Base-by-base conservation (phyloP, 2,888 invertebrate species). In the Trachelus troglodyta region DNA sequence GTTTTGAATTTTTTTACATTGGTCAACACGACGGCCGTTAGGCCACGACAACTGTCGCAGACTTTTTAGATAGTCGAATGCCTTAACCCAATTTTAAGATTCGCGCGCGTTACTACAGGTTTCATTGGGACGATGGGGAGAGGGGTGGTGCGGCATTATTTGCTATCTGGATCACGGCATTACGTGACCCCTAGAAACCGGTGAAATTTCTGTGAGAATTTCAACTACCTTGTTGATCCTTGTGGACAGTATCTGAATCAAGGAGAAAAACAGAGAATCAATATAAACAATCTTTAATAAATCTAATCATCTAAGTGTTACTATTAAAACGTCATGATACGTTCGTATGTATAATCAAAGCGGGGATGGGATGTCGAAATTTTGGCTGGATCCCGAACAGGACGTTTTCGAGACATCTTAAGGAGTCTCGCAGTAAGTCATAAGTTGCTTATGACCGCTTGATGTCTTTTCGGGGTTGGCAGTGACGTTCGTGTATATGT, bases 41-140 rank as follows among this genome's bases (percentile, higher is more conserved):
- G 56, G 56, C 56, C 9, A 56, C 23, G 9, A 56, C 23, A 6
- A 23, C 23, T 1, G 23, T 56, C 56, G 56, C 56, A 56, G 56
- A 56, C 56, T 23, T 56, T 56, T 23, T 56, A 56, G 56, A 56
- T 23, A 56, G 15, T 23, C 56, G 56, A 56, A 56, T 56, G 56
- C 80, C 80, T 83, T 82, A 82, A 80, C 83, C 80, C 69, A 79
- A 82, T 83, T 83, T 78, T 74, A 76, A 80, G 73, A 77, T 78
- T 79, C 76, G 68, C 35, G 56, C 3, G 69, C 75, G 79, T 73
- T 73, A 75, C 71, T 35, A 56, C 69, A 56, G 15, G 23, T 56
- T 56, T 15, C 23, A 23, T 23, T 23, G 56, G 23, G 56, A 15
- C 56, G 15, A 56, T 23, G 23, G 9, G 23, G 56, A 56, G 56